Conservation (phyloP, 2,113 vertebrate species). For the Muntiacus muntjak region DNA sequence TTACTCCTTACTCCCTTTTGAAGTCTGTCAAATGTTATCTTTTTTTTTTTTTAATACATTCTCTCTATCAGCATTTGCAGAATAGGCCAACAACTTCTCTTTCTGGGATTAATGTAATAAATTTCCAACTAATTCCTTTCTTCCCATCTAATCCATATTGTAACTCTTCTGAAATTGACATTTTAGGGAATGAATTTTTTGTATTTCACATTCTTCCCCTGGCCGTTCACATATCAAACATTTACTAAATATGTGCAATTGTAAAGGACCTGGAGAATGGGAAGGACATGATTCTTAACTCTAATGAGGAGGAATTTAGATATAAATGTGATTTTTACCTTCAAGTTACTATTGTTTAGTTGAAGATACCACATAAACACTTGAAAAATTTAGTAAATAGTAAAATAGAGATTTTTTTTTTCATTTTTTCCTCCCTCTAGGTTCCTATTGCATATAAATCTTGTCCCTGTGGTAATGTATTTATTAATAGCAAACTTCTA, state of each 20-base stretch:
- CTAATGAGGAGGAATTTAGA: not conserved
- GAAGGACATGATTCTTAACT: not conserved
- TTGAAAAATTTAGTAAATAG: not conserved
- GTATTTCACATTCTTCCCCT: not conserved
- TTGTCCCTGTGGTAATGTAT: constrained; percentile 91
- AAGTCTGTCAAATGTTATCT: not conserved
- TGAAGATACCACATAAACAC: not conserved
- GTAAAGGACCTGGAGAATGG: not conserved
- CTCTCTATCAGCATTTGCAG: not conserved
- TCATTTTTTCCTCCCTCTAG: constrained; percentile 60
- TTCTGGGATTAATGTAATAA: not conserved
- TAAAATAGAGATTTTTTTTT: constrained; percentile 10
- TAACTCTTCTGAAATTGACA: not conserved
- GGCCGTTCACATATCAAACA: not conserved
- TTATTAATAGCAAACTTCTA: constrained; percentile 93
- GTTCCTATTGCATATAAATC: constrained; percentile 95
- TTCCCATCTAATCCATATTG: not conserved
- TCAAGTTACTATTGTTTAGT: not conserved
- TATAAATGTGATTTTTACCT: not conserved
- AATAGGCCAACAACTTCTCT: not conserved
- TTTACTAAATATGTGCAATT: not conserved
- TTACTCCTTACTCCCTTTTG: not conserved
- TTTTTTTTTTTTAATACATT: not conserved
- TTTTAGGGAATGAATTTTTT: not conserved
- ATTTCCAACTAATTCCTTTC: not conserved